phyloP scores from a whole-genome alignment of 2,888 invertebrate species.

The Leptinotarsa tumamoca region DNA sequence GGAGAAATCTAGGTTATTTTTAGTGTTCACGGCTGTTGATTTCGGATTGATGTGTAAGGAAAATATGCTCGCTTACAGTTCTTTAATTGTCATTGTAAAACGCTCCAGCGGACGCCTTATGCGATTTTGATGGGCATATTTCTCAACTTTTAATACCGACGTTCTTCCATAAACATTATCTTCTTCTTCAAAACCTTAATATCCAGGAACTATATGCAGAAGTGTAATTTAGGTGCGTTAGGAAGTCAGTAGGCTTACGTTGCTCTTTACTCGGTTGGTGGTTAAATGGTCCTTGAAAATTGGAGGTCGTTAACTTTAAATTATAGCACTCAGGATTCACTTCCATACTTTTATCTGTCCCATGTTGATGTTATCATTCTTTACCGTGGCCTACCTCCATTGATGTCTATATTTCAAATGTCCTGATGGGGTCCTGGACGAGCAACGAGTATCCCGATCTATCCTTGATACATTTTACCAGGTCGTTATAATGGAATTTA shows the following conservation, averaged over 20 bases:
- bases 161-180: conserved; percentile 6
- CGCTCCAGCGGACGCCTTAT: conserved; percentile 53
- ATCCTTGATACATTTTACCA: too few relatives aligned
- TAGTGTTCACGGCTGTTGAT: conserved; percentile 56
- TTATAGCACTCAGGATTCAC: neutral
- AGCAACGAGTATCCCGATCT: too few relatives aligned
- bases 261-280: conserved; percentile 10
- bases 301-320: neutral
- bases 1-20: conserved; percentile 63
- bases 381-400: too few relatives aligned
- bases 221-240: conserved; percentile 10
- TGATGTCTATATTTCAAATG: too few relatives aligned
- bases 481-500: too few relatives aligned
- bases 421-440: too few relatives aligned
- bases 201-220: conserved; percentile 18
- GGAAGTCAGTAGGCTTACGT: conserved; percentile 10
- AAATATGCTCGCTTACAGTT: conserved; percentile 48
- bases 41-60: conserved; percentile 55
- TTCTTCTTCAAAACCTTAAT: conserved; percentile 2
- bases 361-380: too few relatives aligned
- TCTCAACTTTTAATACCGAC: conserved; percentile 42
- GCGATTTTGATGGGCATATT: conserved; percentile 52
- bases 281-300: conserved; percentile 26
- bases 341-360: too few relatives aligned
- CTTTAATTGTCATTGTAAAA: conserved; percentile 53